phyloP scores from a whole-genome alignment of 2,888 invertebrate species.

The Scaptomyza parva region DNA sequence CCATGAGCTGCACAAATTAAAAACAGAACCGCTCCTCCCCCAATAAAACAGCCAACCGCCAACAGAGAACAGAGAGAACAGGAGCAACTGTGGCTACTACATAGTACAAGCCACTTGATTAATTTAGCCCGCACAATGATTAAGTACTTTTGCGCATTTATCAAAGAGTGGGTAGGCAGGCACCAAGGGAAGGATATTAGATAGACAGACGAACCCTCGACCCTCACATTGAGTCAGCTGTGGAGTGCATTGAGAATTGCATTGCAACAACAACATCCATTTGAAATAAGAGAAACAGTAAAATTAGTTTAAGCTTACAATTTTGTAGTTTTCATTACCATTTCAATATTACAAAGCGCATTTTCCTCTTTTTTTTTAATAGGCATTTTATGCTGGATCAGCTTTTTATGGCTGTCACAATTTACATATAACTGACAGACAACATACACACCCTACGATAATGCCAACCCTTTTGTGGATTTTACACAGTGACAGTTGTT shows the following conservation, averaged over 20 bases:
- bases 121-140: constrained; percentile 82
- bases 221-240: constrained; percentile 61
- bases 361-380: constrained; percentile 31
- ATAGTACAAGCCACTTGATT: constrained; percentile 78
- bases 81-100: constrained; percentile 29
- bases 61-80: constrained; percentile 7
- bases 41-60: neutral
- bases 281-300: constrained; percentile 6
- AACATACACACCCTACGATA: constrained; percentile 35
- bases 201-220: constrained; percentile 38
- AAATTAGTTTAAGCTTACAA: constrained; percentile 38
- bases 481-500: constrained; percentile 5
- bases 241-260: constrained; percentile 42
- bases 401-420: constrained; percentile 44
- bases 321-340: constrained; percentile 35
- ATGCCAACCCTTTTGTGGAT: constrained; percentile 58
- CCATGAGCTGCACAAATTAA: constrained; percentile 81
- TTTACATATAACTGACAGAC: constrained; percentile 19
- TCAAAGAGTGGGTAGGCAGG: constrained; percentile 25
- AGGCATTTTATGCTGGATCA: constrained; percentile 53
- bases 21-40: constrained; percentile 51
- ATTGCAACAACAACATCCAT: constrained; percentile 12
- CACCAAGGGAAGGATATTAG: constrained; percentile 15
- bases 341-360: constrained; percentile 34
- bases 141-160: constrained; percentile 79